Evolutionary conservation across 1,140 invertebrate genomes (phyloP).

Genomic region (Diachasma alloeum): DNA sequence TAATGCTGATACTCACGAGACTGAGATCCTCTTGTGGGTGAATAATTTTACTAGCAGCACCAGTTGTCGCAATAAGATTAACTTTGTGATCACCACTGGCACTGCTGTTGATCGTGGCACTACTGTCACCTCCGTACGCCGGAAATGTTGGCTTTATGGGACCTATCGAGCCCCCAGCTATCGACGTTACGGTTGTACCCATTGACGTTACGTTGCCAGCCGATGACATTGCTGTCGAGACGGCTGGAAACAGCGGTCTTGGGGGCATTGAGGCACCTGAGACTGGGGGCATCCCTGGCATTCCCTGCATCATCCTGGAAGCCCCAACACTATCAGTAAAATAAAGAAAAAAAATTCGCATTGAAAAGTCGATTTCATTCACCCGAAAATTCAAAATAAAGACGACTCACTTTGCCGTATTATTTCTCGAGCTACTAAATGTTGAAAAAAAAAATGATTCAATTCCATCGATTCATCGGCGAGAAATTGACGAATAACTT

Average conservation of each 20-base stretch:
- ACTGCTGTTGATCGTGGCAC: constrained; percentile 53
- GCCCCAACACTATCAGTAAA: too few relatives aligned
- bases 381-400: too few relatives aligned
- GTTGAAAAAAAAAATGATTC: too few relatives aligned
- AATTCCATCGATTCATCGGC: too few relatives aligned
- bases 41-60: constrained; percentile 89
- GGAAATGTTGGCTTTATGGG: constrained; percentile 80
- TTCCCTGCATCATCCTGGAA: constrained; percentile 42
- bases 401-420: too few relatives aligned
- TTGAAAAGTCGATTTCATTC: too few relatives aligned
- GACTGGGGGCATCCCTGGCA: constrained; percentile 63
- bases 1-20: constrained; percentile 66
- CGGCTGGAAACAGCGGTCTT: constrained; percentile 78
- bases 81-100: constrained; percentile 70
- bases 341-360: too few relatives aligned
- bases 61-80: constrained; percentile 79
- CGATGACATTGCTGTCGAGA: constrained; percentile 69
- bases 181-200: constrained; percentile 68
- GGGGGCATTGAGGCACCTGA: constrained; percentile 69
- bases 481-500: too few relatives aligned
- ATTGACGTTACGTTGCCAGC: constrained; percentile 67
- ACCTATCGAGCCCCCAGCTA: constrained; percentile 63
- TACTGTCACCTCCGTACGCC: constrained; percentile 69
- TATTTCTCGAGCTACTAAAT: too few relatives aligned
- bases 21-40: constrained; percentile 95